phyloP scores from a whole-genome alignment of 2,888 invertebrate species.

The Athalia circularis region DNA sequence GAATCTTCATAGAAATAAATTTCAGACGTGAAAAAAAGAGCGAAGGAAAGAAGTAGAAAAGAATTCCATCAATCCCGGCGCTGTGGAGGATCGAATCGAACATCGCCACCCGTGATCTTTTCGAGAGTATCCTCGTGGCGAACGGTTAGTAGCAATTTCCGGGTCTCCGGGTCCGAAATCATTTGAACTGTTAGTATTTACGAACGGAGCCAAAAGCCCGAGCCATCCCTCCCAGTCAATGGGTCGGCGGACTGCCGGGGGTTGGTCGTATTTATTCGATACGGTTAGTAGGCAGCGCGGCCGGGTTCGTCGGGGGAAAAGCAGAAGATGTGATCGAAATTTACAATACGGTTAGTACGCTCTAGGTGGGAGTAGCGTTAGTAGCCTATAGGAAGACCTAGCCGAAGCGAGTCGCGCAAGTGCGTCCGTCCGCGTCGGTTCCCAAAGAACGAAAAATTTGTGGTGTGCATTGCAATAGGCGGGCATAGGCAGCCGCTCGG shows the following conservation, averaged over 20 bases:
- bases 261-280: slow-evolving; percentile 1
- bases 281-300: slow-evolving; percentile 23
- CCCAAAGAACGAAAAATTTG: slow-evolving; percentile 11
- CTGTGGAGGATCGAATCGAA: too few relatives aligned
- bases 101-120: slow-evolving; percentile 2
- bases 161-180: slow-evolving; percentile 24
- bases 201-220: slow-evolving; percentile 26
- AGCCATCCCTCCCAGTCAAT: slow-evolving; percentile 24
- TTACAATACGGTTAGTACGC: slow-evolving; percentile 48
- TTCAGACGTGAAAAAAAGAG: too few relatives aligned
- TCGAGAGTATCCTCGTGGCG: neutral
- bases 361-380: slow-evolving; percentile 53
- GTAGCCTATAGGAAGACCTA: slow-evolving; percentile 33
- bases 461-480: too few relatives aligned
- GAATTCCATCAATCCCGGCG: too few relatives aligned
- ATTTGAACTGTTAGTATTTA: slow-evolving; percentile 25
- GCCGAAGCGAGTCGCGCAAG: slow-evolving; percentile 59
- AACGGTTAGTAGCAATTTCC: slow-evolving; percentile 40
- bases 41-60: too few relatives aligned
- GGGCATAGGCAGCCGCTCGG: too few relatives aligned
- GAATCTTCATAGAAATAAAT: too few relatives aligned
- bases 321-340: neutral
- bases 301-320: slow-evolving; percentile 39
- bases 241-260: slow-evolving; percentile 24
- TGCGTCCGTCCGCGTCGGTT: slow-evolving; percentile 45